Base-by-base conservation (phyloP, 2,797 vertebrate species). In the Chelon auratus region DNA sequence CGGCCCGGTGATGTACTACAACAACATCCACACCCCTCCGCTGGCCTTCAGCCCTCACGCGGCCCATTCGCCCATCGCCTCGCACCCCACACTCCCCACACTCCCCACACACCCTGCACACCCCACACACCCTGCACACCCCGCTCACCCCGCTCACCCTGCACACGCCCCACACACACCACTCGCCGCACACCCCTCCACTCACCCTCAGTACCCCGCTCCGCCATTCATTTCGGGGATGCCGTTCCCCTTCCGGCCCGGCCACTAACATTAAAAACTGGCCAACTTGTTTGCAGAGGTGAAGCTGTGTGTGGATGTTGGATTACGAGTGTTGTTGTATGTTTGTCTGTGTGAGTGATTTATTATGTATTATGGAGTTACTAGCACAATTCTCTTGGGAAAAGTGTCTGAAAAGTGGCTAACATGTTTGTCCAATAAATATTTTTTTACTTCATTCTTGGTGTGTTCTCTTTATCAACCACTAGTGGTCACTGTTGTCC, bases 1-100 rank as follows among this genome's bases (percentile, higher is more conserved):
- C 0, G 98, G 98, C 1, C 98, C 98, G 0, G 97, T 99, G 22
- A 95, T 97, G 85, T 97, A 96, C 82, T 99, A 98, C 81, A 96
- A 97, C 15, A 96, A 97, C 70, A 97, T 98, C 83, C 97, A 98
- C 78, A 96, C 97, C 0, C 96, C 97, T 20, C 96, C 96, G 0
- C 82, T 97, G 85, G 95, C 93, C 6, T 98, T 96, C 76, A 95
- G 96, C 0, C 80, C 96, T 0, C 36, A 96, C 87, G 81, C 93
- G 68, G 78, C 87, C 78, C 79, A 91, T 62, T 81, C 92, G 20
- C 79, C 93, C 54, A 91, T 91, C 18, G 55, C 91, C 0, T 91
- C 89, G 1, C 91, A 88, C 84, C 70, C 87, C 12, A 7, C 89
- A 11, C 87, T 88, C 66, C 72, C 89, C 0, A 9, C 0, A 82